These are phyloP conservation scores for Indicator maculatus DNA, from an alignment of 2,113 vertebrate species.

Conservation along the genomic window DNA sequence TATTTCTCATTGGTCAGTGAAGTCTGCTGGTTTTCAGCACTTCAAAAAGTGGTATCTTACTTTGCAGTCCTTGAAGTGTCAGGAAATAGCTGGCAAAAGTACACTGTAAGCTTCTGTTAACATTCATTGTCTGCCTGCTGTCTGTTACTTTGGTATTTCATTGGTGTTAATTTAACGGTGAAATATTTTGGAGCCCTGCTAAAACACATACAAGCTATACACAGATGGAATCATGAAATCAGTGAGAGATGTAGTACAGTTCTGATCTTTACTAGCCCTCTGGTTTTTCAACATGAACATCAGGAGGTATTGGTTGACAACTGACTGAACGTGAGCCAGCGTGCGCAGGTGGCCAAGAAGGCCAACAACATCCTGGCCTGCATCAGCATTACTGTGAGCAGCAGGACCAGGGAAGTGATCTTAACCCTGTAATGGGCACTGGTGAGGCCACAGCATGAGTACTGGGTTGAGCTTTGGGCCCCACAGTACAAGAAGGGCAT, in stretches of 20 bases:
- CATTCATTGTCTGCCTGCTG: neutral
- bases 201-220: neutral
- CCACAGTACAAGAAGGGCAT: too few relatives aligned
- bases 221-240: neutral
- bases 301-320: too few relatives aligned
- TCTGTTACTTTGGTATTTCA: neutral
- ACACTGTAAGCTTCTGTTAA: neutral
- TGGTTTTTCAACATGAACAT: neutral
- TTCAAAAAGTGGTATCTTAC: neutral
- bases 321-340: too few relatives aligned
- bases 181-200: neutral
- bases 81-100: neutral
- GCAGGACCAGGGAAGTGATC: too few relatives aligned
- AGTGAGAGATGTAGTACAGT: neutral
- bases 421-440: too few relatives aligned
- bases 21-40: neutral
- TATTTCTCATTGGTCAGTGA: neutral
- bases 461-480: too few relatives aligned
- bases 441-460: too few relatives aligned
- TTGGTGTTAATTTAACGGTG: neutral
- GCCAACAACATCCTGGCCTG: too few relatives aligned
- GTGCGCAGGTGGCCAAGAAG: too few relatives aligned
- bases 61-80: neutral
- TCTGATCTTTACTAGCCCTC: neutral
- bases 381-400: too few relatives aligned